Conservation (phyloP, 2,888 invertebrate species). For the Osmoderma eremita region DNA sequence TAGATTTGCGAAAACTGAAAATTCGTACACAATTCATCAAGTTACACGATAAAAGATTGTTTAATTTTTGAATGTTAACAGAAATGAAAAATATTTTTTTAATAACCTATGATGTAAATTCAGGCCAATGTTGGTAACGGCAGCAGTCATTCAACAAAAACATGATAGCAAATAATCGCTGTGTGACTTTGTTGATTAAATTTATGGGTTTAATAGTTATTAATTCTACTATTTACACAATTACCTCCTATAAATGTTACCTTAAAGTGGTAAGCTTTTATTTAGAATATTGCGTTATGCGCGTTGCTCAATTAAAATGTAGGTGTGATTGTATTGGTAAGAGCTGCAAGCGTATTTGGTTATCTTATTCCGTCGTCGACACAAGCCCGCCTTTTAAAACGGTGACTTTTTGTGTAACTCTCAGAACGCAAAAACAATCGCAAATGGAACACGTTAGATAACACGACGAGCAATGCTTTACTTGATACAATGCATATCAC, state of each 20-base stretch:
- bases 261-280: conserved; percentile 32
- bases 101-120: conserved; percentile 7
- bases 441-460: conserved; percentile 1
- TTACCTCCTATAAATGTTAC: conserved; percentile 29
- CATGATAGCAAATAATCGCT: conserved; percentile 43
- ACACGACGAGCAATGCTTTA: not conserved
- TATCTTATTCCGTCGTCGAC: conserved; percentile 28
- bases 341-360: conserved; percentile 38
- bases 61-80: not conserved
- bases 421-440: not conserved
- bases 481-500: conserved; percentile 17
- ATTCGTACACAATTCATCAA: not conserved
- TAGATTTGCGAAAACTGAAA: not conserved
- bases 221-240: conserved; percentile 22
- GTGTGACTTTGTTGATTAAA: conserved; percentile 42
- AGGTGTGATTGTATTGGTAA: conserved; percentile 38
- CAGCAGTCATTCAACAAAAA: conserved; percentile 43
- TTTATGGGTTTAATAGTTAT: conserved; percentile 33
- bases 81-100: not conserved
- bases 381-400: conserved; percentile 30
- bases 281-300: conserved; percentile 20
- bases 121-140: conserved; percentile 36
- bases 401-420: not conserved
- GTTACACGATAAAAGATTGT: not conserved
- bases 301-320: conserved; percentile 10